Evolutionary conservation across 2,797 vertebrate genomes (phyloP).

Genomic region (Erpetoichthys calabaricus): DNA sequence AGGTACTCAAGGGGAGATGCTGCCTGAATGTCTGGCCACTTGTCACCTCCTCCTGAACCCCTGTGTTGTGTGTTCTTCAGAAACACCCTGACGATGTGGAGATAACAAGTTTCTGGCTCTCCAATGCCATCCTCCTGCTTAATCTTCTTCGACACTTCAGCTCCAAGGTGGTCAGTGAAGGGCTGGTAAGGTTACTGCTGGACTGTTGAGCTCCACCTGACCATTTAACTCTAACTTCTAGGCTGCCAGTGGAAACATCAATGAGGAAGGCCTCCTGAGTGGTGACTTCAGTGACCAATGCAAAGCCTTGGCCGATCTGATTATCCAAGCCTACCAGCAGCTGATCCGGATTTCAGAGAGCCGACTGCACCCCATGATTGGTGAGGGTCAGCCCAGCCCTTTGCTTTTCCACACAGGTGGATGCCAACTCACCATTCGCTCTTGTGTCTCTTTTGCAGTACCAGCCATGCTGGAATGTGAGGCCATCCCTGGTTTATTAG

Average conservation of each 20-base stretch:
- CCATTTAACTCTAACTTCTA: background rate
- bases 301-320: slow-evolving; percentile 39
- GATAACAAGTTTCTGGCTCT: slow-evolving; percentile 52
- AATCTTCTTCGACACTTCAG: slow-evolving; percentile 53
- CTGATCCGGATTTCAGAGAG: slow-evolving; percentile 47
- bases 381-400: slow-evolving; percentile 19
- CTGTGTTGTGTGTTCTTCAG: slow-evolving; percentile 25
- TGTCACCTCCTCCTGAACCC: too few relatives aligned
- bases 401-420: background rate
- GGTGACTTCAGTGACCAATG: slow-evolving; percentile 35
- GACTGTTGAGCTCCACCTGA: background rate
- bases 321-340: slow-evolving; percentile 66
- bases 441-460: slow-evolving; percentile 28
- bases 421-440: background rate
- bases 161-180: slow-evolving; percentile 17
- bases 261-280: slow-evolving; percentile 27
- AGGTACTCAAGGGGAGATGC: slow-evolving; percentile 33
- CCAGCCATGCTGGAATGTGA: slow-evolving; percentile 58
- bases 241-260: slow-evolving; percentile 16
- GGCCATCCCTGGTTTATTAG: slow-evolving; percentile 42
- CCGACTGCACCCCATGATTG: slow-evolving; percentile 48
- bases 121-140: slow-evolving; percentile 45
- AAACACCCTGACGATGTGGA: slow-evolving; percentile 42
- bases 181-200: background rate
- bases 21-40: too few relatives aligned